Percentiles rank a stretch among this genome's conserved stretches.
phyloP scores from a whole-genome alignment of 2,888 invertebrate genomes.

The Mythimna ferrago region DNA sequence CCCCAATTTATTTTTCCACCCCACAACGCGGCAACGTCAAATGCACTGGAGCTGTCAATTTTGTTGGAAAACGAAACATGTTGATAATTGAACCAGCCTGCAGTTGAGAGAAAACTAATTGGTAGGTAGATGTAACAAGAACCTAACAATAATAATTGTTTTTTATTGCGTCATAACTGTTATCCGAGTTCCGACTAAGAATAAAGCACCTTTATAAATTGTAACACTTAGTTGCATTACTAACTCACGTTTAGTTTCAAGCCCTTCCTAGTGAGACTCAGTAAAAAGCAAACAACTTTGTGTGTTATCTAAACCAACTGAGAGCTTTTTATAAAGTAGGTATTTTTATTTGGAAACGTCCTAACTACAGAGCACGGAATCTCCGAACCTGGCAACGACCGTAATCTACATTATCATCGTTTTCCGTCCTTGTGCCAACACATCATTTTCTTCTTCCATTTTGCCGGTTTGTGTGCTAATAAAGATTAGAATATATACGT shows the following conservation, averaged over 20 bases:
- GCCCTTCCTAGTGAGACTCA: neutral
- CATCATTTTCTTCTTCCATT: too few species aligned
- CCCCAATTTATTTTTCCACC: slow-evolving; percentile 1
- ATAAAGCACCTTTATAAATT: slow-evolving; percentile 11
- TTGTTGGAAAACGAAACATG: slow-evolving; percentile 1
- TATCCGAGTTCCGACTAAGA: slow-evolving; percentile 5
- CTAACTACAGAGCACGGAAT: neutral
- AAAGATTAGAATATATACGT: too few species aligned
- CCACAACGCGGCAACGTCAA: neutral
- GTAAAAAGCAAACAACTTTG: neutral
- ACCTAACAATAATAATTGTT: slow-evolving; percentile 17
- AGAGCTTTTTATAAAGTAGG: neutral
- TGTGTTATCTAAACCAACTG: neutral
- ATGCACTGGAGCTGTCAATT: neutral
- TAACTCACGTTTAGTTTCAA: neutral
- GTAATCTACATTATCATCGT: too few species aligned
- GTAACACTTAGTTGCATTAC: slow-evolving; percentile 2
- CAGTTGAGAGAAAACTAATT: neutral
- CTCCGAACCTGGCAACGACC: neutral
- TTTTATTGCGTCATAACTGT: slow-evolving; percentile 26
- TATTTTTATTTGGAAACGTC: slow-evolving; percentile 17
- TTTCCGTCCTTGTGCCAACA: too few species aligned
- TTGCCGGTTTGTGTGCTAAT: too few species aligned
- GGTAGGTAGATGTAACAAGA: slow-evolving; percentile 11
- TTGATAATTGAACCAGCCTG: slow-evolving; percentile 9